phyloP scores from a whole-genome alignment of 1,140 invertebrate genomes.

The Aphis craccivora region DNA sequence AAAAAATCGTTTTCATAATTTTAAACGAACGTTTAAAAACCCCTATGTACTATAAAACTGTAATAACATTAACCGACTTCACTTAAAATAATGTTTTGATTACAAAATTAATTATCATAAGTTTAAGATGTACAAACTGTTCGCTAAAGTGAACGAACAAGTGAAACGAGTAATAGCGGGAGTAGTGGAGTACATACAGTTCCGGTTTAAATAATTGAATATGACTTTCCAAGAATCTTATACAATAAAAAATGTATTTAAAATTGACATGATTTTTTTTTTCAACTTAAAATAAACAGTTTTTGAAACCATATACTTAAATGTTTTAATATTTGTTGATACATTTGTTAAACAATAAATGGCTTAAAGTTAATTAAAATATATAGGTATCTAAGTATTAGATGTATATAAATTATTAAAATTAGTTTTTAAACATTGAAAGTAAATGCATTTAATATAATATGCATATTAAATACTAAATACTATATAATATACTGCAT shows the following conservation, averaged over 20 bases:
- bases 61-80: background rate
- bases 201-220: constrained; percentile 6
- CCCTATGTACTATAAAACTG: background rate
- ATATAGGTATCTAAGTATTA: background rate
- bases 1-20: no score
- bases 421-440: background rate
- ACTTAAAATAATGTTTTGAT: background rate
- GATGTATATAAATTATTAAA: background rate
- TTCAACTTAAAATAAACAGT: background rate
- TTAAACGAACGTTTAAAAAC: no score
- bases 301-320: background rate
- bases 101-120: background rate
- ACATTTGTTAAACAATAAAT: background rate
- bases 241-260: background rate
- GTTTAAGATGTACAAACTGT: background rate
- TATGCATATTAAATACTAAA: background rate
- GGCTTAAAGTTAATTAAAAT: background rate
- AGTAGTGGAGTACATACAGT: background rate
- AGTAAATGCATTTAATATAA: no score
- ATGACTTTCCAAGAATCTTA: background rate
- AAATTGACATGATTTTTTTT: constrained; percentile 10
- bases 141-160: background rate
- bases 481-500: no score
- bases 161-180: background rate
- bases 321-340: background rate